Evolutionary conservation across 1,140 invertebrate genomes (phyloP), one percentile per base, ranked within the genome.

Genomic region (Psilanteris sp.): DNA sequence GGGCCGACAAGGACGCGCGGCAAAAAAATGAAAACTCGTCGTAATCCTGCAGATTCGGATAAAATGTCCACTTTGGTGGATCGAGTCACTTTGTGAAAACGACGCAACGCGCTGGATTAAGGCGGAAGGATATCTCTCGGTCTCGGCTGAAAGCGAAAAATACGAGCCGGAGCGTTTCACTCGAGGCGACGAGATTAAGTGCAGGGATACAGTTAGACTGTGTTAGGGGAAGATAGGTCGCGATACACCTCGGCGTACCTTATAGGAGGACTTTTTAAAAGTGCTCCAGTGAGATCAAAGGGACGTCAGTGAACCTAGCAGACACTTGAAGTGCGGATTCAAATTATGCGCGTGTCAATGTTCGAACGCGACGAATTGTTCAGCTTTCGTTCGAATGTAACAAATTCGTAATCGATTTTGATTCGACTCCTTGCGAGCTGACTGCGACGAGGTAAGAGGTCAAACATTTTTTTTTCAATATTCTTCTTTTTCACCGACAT

Each of bases 131-230:
- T 52, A 66, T 67, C 36, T 74, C 50, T 57, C 8, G 44, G 57
- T 48, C 36, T 20, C 29, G 54, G 18, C 16, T 48, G 52, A 73
- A 57, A 61, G 46, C 54, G 37, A 54, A 67, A 74, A 66, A 59
- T 73, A 66, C 70, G 52, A 22, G 54, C 22, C 27, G 18, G 44
- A 54, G 54, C 44, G 13, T 61, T 62, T 62, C 62, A 75, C 72
- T 68, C 55, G 64, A 57, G 72, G 72, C 72, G 72, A 55, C 62
- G 46, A 70, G 57, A 68, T 76, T 70, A 76, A 76, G 64, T 76
- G 64, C 59, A 59, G 48, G 43, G 57, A 68, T 50, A 64, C 50
- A 46, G 64, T 76, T 68, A 76, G 57, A 57, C 68, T 64, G 57
- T 57, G 68, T 57, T 64, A 64, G 68, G 57, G 57, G 57, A 22